A percentile compares a stretch with the other conserved stretches of the same genome.
These are phyloP conservation scores for Tineola bisselliella DNA, from an alignment of 2,888 invertebrate genomes.

Conservation along the genomic window DNA sequence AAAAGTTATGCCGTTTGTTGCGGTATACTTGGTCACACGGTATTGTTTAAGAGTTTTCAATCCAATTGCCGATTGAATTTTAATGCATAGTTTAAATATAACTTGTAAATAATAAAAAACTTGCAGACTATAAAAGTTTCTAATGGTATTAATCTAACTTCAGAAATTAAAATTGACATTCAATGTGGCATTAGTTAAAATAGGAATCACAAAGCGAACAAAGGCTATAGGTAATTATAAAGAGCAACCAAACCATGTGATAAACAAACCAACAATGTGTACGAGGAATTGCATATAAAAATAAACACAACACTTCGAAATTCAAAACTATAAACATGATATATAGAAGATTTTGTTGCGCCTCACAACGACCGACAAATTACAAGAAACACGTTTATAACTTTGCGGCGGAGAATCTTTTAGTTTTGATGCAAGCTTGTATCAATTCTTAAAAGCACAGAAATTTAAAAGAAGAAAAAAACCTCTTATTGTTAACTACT, in stretches of 20 bases:
- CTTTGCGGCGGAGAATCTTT: not conserved
- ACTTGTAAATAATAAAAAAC: too few species aligned
- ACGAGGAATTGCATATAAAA: not conserved
- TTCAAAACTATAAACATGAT: constrained; percentile 2
- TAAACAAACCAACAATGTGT: not conserved
- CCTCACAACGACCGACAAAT: not conserved
- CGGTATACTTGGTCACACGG: not conserved
- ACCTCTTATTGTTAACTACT: too few species aligned
- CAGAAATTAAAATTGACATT: too few species aligned
- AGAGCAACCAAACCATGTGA: too few species aligned
- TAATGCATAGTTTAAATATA: too few species aligned
- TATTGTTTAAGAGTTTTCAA: not conserved
- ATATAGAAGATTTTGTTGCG: not conserved
- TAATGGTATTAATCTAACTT: too few species aligned
- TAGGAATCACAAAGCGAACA: too few species aligned
- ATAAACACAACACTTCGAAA: not conserved
- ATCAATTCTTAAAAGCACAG: not conserved
- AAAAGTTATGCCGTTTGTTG: constrained; percentile 26
- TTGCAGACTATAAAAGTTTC: too few species aligned
- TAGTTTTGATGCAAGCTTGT: not conserved
- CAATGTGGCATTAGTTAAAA: too few species aligned
- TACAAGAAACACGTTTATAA: not conserved
- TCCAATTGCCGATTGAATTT: not conserved
- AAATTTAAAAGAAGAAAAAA: too few species aligned
- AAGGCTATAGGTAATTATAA: too few species aligned